Evolutionary conservation across 2,888 invertebrate species (phyloP).

Genomic region (Oscheius myriophilus): DNA sequence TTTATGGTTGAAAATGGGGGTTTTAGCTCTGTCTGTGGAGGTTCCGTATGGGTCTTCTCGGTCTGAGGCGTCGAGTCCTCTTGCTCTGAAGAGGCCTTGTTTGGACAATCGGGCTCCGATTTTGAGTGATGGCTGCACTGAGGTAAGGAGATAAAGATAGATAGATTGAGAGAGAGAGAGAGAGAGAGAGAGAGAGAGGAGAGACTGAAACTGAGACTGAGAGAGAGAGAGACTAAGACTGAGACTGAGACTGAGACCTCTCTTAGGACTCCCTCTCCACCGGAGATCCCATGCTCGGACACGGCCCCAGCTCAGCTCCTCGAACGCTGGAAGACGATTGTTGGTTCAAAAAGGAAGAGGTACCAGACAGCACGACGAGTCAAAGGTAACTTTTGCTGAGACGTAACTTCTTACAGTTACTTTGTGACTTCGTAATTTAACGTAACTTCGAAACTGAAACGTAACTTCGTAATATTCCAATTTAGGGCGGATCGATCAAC

Average conservation of each 20-base stretch:
- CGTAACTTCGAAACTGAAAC: background rate
- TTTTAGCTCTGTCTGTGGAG: slow-evolving; percentile 27
- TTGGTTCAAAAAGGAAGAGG: slow-evolving; percentile 30
- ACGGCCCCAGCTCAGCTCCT: slow-evolving; percentile 15
- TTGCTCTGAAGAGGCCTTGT: slow-evolving; percentile 7
- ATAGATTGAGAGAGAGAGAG: too few relatives aligned
- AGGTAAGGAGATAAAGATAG: too few relatives aligned
- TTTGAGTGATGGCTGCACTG: background rate
- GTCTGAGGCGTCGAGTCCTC: slow-evolving; percentile 23
- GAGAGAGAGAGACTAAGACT: too few relatives aligned
- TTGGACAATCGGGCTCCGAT: background rate
- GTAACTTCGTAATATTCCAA: too few relatives aligned
- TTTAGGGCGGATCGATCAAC: slow-evolving; percentile 37
- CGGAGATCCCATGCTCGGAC: slow-evolving; percentile 28
- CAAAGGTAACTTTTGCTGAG: too few relatives aligned
- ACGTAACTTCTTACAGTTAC: background rate
- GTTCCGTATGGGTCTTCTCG: slow-evolving; percentile 23
- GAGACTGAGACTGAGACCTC: background rate
- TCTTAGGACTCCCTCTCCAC: slow-evolving; percentile 1
- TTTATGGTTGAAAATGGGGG: background rate
- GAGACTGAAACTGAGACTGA: too few relatives aligned
- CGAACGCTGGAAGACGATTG: slow-evolving; percentile 20
- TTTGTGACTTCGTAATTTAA: background rate
- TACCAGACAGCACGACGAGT: slow-evolving; percentile 39
- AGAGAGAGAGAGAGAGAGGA: too few relatives aligned